A percentile compares a stretch with the other conserved stretches of the same genome.
Conservation (phyloP, 2,888 invertebrate species). For the Stratiomys singularior region DNA sequence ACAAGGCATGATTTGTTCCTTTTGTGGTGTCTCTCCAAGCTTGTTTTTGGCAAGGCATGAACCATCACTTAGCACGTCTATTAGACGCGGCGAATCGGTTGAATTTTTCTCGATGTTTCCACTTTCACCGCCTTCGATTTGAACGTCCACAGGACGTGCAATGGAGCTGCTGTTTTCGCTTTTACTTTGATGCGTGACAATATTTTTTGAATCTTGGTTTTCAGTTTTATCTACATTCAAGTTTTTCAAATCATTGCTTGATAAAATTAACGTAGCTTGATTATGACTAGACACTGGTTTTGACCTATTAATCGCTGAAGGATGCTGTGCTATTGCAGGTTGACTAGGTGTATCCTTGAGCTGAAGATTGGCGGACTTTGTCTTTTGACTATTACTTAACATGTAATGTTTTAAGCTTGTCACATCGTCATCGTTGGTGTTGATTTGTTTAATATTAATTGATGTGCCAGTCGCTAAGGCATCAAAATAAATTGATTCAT, state of each 20-base stretch:
- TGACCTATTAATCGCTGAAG: no score
- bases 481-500: slow-evolving; percentile 85
- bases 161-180: neutral
- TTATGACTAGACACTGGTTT: neutral
- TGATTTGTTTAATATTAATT: slow-evolving; percentile 31
- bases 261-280: neutral
- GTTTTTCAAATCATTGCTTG: neutral
- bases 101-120: neutral
- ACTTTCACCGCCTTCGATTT: neutral
- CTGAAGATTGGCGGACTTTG: no score
- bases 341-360: no score
- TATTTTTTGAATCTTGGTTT: neutral
- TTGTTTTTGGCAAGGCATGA: neutral
- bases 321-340: no score
- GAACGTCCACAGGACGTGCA: neutral
- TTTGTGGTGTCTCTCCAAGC: neutral
- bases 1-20: slow-evolving; percentile 1
- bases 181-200: neutral
- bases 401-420: neutral
- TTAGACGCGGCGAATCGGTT: neutral
- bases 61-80: no score
- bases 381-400: slow-evolving; percentile 10
- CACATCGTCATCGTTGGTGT: neutral
- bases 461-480: slow-evolving; percentile 74
- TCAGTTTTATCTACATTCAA: neutral